Percentiles rank a stretch among this genome's conserved stretches.
These are phyloP conservation scores for Rotaria sp. DNA, from an alignment of 2,888 invertebrate genomes.

Conservation along the genomic window DNA sequence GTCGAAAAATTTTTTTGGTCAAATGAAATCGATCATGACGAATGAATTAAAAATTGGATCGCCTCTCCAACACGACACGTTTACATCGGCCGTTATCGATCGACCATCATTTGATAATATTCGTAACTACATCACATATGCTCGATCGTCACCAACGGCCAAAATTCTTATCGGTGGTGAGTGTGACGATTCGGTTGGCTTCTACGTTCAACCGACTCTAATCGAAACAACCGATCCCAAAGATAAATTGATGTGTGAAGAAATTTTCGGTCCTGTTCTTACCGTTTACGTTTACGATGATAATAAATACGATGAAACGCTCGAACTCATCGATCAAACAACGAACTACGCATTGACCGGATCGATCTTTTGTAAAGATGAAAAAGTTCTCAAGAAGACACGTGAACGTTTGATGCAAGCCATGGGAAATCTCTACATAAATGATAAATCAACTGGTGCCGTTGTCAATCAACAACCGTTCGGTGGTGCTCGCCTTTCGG, in stretches of 20 bases:
- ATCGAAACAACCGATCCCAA: constrained; percentile 74
- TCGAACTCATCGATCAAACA: constrained; percentile 69
- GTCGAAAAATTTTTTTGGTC: constrained; percentile 64
- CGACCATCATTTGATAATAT: constrained; percentile 79
- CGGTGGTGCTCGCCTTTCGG: constrained; percentile 75
- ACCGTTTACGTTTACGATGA: constrained; percentile 77
- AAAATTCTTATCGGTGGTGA: constrained; percentile 79
- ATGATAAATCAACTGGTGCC: constrained; percentile 95
- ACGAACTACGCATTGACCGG: constrained; percentile 89
- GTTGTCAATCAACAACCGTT: constrained; percentile 99
- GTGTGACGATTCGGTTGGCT: constrained; percentile 73
- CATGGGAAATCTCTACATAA: constrained; percentile 94
- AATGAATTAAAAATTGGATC: constrained; percentile 31
- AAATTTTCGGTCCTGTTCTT: constrained; percentile 92
- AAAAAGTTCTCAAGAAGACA: constrained; percentile 70
- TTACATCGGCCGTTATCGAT: constrained; percentile 92
- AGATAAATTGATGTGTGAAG: constrained; percentile 65
- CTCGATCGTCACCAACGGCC: constrained; percentile 65
- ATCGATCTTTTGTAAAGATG: constrained; percentile 79
- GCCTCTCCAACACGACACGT: constrained; percentile 67
- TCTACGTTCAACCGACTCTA: constrained; percentile 88
- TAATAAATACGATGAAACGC: constrained; percentile 63
- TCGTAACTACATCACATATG: constrained; percentile 77
- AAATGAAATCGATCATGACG: constrained; percentile 54
- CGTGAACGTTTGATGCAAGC: constrained; percentile 75